phyloP scores from a whole-genome alignment of 2,113 vertebrate genomes.

The Gnathonemus longibarbis region DNA sequence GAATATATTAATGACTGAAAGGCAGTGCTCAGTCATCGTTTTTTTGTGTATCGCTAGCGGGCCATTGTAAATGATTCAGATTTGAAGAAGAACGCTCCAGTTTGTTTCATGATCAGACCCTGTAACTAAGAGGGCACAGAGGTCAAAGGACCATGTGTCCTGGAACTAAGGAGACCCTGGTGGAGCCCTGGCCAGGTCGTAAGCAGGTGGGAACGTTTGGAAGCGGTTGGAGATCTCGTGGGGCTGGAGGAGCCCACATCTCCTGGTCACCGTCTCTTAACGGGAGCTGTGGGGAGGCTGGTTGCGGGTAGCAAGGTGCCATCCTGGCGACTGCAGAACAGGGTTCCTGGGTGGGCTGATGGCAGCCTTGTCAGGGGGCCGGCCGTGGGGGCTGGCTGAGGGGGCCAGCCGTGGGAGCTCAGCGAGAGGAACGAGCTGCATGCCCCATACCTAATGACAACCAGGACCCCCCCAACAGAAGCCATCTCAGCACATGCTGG shows the following conservation, averaged over 20 bases:
- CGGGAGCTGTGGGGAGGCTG: slow-evolving; percentile 27
- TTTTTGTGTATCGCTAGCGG: too few species aligned
- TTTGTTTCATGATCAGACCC: background rate
- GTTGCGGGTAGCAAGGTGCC: slow-evolving; percentile 28
- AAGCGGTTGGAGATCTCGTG: slow-evolving; percentile 13
- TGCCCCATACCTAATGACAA: slow-evolving; percentile 25
- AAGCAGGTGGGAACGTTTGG: slow-evolving; percentile 35
- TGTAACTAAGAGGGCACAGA: background rate
- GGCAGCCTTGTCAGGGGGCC: too few species aligned
- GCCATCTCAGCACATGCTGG: slow-evolving; percentile 55
- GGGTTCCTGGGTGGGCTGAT: slow-evolving; percentile 19
- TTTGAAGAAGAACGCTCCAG: background rate
- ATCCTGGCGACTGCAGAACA: background rate
- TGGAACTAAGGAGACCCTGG: background rate
- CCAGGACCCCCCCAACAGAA: slow-evolving; percentile 1
- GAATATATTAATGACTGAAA: background rate
- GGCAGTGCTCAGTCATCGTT: background rate
- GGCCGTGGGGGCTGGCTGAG: background rate
- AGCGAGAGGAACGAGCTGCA: slow-evolving; percentile 27
- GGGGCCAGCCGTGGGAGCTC: background rate
- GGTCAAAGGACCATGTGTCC: background rate
- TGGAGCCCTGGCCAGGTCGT: background rate
- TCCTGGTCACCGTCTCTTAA: background rate
- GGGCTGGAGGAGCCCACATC: background rate
- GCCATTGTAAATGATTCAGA: background rate